A percentile compares a stretch with the other conserved stretches of the same genome.
These are phyloP conservation scores for Propithecus coquereli DNA, from an alignment of 2,113 vertebrate species.

Conservation along the genomic window DNA sequence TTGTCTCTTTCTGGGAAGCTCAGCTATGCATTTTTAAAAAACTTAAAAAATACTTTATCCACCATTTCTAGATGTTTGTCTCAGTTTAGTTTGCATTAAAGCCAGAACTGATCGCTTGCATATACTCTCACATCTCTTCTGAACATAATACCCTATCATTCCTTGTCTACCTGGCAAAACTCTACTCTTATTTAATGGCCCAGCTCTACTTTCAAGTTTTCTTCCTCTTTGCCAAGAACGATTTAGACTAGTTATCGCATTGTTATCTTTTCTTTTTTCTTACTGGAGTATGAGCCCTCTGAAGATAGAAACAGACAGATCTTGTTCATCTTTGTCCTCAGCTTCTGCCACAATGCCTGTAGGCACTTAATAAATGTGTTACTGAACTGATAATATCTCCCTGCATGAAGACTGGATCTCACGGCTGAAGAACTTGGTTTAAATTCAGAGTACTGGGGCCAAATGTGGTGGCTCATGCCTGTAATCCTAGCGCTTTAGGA, in stretches of 20 bases:
- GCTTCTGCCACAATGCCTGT: neutral
- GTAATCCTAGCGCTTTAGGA: no score
- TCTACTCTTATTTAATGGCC: neutral
- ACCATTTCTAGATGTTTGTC: neutral
- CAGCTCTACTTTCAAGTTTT: neutral
- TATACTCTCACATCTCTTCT: neutral
- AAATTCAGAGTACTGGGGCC: neutral
- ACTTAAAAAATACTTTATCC: neutral
- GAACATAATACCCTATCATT: neutral
- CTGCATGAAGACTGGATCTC: neutral
- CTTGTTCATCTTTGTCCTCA: neutral
- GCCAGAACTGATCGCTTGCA: neutral
- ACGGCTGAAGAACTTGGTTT: conserved; percentile 6
- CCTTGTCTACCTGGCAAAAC: conserved; percentile 1
- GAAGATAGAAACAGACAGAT: neutral
- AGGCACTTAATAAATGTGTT: neutral
- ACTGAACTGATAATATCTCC: conserved; percentile 31
- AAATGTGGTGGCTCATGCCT: no score
- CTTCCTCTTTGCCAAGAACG: neutral
- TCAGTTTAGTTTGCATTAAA: neutral
- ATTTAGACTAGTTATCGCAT: neutral
- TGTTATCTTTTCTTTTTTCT: neutral
- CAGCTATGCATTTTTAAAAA: neutral
- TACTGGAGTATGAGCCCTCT: neutral
- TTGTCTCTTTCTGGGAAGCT: conserved; percentile 4